Conservation (phyloP, 2,888 invertebrate species). For the Empis stercorea region DNA sequence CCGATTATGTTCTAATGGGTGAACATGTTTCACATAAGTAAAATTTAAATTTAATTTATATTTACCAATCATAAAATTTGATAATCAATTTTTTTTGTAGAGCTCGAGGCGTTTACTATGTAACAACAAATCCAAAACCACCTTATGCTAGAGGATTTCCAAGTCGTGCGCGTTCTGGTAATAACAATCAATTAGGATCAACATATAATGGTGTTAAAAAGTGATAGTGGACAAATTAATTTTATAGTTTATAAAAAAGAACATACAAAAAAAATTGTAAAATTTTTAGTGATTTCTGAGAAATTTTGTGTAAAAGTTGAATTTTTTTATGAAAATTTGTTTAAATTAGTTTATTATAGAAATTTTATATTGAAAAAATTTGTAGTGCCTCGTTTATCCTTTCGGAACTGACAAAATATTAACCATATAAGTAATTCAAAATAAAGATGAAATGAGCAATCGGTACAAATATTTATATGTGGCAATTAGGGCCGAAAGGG, state of each 20-base stretch:
- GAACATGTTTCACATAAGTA: conserved; percentile 68
- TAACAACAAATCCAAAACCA: conserved; percentile 70
- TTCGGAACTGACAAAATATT: too few relatives aligned
- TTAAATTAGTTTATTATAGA: not conserved
- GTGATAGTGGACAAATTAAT: conserved; percentile 4
- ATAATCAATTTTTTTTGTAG: conserved; percentile 36
- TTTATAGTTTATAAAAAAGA: not conserved
- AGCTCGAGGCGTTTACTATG: conserved; percentile 73
- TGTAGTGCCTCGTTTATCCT: too few relatives aligned
- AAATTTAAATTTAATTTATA: conserved; percentile 25
- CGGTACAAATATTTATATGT: too few relatives aligned
- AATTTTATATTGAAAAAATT: not conserved
- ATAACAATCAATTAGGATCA: conserved; percentile 17
- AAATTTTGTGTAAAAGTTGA: not conserved
- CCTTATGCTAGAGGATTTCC: conserved; percentile 79
- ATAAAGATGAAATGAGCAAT: too few relatives aligned
- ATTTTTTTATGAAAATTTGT: too few relatives aligned
- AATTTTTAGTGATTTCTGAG: not conserved
- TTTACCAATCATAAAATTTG: too few relatives aligned
- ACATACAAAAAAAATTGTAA: not conserved
- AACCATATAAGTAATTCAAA: too few relatives aligned
- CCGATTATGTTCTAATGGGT: conserved; percentile 75
- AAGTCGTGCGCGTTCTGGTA: conserved; percentile 40
- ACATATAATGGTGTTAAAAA: conserved; percentile 30
- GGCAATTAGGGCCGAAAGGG: too few relatives aligned